Evolutionary conservation across 2,797 vertebrate species (phyloP).

Genomic region (Lutjanus argentimaculatus): DNA sequence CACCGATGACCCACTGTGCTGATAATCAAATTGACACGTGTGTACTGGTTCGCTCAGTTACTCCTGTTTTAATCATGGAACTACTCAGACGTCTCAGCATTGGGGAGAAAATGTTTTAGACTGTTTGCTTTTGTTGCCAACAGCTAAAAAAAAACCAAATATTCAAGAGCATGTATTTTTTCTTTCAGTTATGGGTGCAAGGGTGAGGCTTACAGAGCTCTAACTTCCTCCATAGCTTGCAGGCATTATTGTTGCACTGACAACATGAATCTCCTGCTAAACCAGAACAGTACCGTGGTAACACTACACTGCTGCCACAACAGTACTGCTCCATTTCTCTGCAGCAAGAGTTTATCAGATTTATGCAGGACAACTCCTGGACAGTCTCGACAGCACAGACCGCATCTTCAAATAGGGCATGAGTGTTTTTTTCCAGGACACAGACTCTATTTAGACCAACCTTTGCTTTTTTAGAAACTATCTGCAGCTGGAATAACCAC

Average conservation of each 20-base stretch:
- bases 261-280: slow-evolving; percentile 59
- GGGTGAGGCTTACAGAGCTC: slow-evolving; percentile 19
- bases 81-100: not conserved
- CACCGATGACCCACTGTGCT: not conserved
- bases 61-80: not conserved
- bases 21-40: not conserved
- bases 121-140: not conserved
- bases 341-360: slow-evolving; percentile 13
- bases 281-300: slow-evolving; percentile 51
- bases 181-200: not conserved
- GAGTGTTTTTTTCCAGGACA: slow-evolving; percentile 11
- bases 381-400: not conserved
- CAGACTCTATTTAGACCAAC: slow-evolving; percentile 39
- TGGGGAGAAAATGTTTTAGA: not conserved
- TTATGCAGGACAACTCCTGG: slow-evolving; percentile 18
- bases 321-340: slow-evolving; percentile 27
- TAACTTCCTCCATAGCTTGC: slow-evolving; percentile 17
- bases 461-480: slow-evolving; percentile 13
- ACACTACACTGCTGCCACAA: slow-evolving; percentile 43
- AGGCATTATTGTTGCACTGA: slow-evolving; percentile 38
- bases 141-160: slow-evolving; percentile 8
- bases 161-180: not conserved
- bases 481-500: slow-evolving; percentile 19
- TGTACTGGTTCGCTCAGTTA: not conserved
- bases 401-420: slow-evolving; percentile 19